Conservation (phyloP, 2,888 invertebrate genomes). For the Cantharis rustica region DNA sequence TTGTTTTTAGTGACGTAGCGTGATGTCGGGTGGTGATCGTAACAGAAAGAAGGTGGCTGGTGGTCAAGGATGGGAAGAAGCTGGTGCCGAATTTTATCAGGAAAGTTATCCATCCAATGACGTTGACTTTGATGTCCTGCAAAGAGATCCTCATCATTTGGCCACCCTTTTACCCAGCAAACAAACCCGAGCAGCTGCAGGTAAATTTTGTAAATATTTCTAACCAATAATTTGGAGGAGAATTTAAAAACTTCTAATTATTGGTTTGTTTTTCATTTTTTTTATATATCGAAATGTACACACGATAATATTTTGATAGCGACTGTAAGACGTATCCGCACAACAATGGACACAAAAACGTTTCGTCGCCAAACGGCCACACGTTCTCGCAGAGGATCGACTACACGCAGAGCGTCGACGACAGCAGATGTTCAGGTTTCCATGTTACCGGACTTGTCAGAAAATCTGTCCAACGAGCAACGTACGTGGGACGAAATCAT, state of each 20-base stretch:
- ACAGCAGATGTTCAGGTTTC: constrained; percentile 73
- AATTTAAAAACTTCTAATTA: no score
- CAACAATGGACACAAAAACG: constrained; percentile 61
- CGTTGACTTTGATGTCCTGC: constrained; percentile 70
- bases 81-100: constrained; percentile 84
- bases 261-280: no score
- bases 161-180: constrained; percentile 80
- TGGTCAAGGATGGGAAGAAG: constrained; percentile 80
- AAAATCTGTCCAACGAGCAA: constrained; percentile 80
- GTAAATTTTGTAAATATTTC: neutral
- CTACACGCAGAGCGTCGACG: constrained; percentile 59
- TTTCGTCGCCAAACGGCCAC: constrained; percentile 64
- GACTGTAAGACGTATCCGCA: constrained; percentile 69
- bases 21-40: constrained; percentile 65
- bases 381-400: constrained; percentile 60
- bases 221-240: neutral
- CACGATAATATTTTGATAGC: constrained; percentile 52
- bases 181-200: constrained; percentile 74
- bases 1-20: neutral
- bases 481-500: constrained; percentile 85
- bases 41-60: constrained; percentile 61
- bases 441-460: constrained; percentile 83
- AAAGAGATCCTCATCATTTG: constrained; percentile 74
- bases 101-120: constrained; percentile 74
- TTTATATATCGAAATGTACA: no score